Conservation (phyloP, 2,113 vertebrate species). For the Equus przewalskii region DNA sequence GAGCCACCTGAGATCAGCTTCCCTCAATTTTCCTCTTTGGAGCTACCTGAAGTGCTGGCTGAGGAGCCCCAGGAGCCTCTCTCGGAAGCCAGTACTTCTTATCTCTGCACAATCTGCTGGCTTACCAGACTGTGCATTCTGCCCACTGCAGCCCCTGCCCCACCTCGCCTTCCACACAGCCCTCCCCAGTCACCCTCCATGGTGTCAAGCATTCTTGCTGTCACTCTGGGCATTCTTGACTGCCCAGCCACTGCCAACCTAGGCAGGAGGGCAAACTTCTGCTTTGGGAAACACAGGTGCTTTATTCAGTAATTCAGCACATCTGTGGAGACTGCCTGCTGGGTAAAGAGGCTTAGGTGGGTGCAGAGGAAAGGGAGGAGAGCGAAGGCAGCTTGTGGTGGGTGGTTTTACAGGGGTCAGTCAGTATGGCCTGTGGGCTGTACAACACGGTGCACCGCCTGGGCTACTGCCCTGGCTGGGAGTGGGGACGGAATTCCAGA, state of each 20-base stretch:
- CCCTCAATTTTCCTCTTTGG: background rate
- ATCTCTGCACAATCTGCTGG: background rate
- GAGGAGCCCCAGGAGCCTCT: background rate
- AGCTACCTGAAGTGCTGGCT: background rate
- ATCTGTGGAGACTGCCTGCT: background rate
- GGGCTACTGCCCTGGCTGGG: background rate
- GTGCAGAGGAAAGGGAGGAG: background rate
- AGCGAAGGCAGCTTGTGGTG: background rate
- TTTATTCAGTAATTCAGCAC: background rate
- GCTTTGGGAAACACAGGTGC: background rate
- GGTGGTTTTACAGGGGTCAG: background rate
- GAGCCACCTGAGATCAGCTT: background rate
- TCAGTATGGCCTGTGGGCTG: no score
- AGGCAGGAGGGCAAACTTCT: background rate
- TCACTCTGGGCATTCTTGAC: background rate
- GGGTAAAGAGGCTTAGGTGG: background rate
- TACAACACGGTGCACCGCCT: background rate
- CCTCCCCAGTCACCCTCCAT: background rate
- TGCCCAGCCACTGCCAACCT: background rate
- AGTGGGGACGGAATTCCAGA: background rate
- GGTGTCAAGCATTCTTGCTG: background rate
- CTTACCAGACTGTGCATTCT: background rate
- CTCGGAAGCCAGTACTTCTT: background rate
- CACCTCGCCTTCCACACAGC: accelerated
- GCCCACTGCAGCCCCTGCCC: background rate